Evolutionary conservation across 2,888 invertebrate species (phyloP), one percentile per base, ranked within the genome.

Genomic region (Plagodis pulveraria): DNA sequence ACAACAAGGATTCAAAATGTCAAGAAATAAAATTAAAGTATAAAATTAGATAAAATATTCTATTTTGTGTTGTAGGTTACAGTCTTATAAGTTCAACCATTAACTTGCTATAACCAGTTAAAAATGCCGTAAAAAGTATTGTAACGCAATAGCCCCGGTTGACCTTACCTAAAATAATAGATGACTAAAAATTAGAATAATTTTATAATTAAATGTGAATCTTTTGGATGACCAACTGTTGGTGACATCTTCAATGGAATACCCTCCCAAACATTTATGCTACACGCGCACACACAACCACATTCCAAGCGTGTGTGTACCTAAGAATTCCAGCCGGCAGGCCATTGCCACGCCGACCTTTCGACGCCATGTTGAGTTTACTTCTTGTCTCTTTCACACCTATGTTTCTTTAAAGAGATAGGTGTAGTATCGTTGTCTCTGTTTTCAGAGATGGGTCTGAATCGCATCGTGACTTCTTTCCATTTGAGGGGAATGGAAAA

Each of bases 321-420:
- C 69, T 69, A 72, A 82, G 82, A 84, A 84, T 83, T 84, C 85
- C 77, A 78, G 77, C 74, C 76, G 75, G 79, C 83, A 74, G 72
- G 76, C 77, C 74, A 75, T 71, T 76, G 76, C 77, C 75, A 69
- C 77, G 78, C 79, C 77, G 77, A 75, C 76, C 77, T 74, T 79
- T 74, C 79, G 81, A 77, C 88, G 90, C 91, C 90, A 90, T 90
- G 78, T 89, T 61, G 90, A 84, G 81, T 87, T 85, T 77, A 72
- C 77, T 68, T 68, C 67, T 76, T 73, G 69, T 89, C 89, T 81
- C 83, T 75, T 66, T 89, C 79, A 50, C 45, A 46, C 60, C 0
- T 42, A 45, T 22, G 7, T 35, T 10, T 9, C n/a, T 73, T 74
- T 86, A 75, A 59, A 63, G 65, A 67, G 64, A 72, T 67, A 72